These are phyloP conservation scores for Etheostoma nigrum DNA, from an alignment of 2,797 vertebrate genomes.

Conservation along the genomic window DNA sequence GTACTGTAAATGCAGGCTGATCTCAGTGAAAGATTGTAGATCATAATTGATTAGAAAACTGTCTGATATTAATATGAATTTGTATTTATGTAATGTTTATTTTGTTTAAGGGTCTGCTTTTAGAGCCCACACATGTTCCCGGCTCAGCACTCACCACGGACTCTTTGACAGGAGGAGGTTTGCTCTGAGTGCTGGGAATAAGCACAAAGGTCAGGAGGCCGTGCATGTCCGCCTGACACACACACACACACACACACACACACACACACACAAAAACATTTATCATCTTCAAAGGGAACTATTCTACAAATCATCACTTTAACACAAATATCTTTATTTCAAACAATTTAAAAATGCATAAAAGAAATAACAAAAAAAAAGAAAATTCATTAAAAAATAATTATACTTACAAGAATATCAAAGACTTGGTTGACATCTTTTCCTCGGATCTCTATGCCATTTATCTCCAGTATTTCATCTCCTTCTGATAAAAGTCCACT, in stretches of 20 bases:
- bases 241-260: no score
- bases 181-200: conserved; percentile 92
- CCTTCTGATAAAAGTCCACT: conserved; percentile 96
- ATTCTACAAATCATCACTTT: background rate
- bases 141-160: conserved; percentile 89
- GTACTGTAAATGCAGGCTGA: no score
- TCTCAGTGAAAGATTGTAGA: no score
- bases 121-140: background rate
- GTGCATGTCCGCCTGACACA: conserved; percentile 94
- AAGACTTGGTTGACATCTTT: conserved; percentile 99
- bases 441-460: conserved; percentile 95
- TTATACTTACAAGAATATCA: conserved; percentile 91
- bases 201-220: conserved; percentile 95
- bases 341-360: no score
- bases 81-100: no score
- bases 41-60: no score
- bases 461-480: conserved; percentile 97
- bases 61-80: no score
- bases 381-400: no score
- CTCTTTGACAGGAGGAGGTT: conserved; percentile 92
- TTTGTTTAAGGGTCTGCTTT: no score
- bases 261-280: no score
- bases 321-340: background rate
- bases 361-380: no score
- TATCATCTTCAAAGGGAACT: background rate